Conservation (phyloP, 1,140 invertebrate genomes). For the Orchesella cincta region DNA sequence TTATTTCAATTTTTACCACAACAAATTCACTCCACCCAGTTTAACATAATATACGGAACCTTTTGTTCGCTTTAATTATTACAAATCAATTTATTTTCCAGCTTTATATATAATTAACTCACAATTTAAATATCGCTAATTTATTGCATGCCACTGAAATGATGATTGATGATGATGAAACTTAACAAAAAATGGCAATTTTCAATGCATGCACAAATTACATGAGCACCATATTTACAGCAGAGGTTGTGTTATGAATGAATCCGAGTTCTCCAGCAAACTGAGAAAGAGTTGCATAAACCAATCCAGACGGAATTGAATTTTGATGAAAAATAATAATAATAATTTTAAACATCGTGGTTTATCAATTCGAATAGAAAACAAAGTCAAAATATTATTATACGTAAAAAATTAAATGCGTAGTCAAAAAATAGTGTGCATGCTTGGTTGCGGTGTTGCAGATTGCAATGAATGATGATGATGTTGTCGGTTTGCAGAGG, state of each 20-base stretch:
- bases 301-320: background rate
- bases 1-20: background rate
- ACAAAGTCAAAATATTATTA: background rate
- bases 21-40: too few relatives aligned
- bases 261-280: too few relatives aligned
- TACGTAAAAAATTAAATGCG: too few relatives aligned
- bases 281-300: background rate
- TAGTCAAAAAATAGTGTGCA: background rate
- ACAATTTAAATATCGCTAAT: too few relatives aligned
- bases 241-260: too few relatives aligned
- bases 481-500: background rate
- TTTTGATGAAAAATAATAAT: background rate
- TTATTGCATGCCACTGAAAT: too few relatives aligned
- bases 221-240: constrained; percentile 11
- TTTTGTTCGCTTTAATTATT: background rate
- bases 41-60: too few relatives aligned
- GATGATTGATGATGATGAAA: too few relatives aligned
- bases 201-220: constrained; percentile 25
- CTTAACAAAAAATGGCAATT: too few relatives aligned
- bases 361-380: background rate
- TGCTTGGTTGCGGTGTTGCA: background rate
- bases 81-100: too few relatives aligned
- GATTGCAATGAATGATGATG: background rate
- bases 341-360: background rate
- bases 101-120: too few relatives aligned